These are phyloP conservation scores for Drosophila yakuba DNA, from an alignment of 1,140 invertebrate species.

Conservation along the genomic window DNA sequence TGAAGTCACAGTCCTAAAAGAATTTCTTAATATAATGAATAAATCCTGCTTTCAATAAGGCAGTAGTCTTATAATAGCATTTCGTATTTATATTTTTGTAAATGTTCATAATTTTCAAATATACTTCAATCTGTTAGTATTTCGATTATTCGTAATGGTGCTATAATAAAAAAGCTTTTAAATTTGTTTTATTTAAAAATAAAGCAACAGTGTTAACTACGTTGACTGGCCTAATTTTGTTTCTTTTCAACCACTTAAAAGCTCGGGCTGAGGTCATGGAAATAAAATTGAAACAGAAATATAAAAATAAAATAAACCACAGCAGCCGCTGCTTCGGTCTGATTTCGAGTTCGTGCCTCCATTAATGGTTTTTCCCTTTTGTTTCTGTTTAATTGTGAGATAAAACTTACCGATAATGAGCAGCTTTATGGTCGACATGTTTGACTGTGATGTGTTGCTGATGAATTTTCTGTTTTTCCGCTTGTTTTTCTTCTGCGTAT, in stretches of 20 bases:
- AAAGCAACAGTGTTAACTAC: background rate
- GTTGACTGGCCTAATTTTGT: no score
- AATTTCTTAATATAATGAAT: no score
- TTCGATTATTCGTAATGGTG: no score
- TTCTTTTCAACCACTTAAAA: conserved; percentile 2
- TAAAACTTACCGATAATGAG: conserved; percentile 84
- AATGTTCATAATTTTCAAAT: no score
- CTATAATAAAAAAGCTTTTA: background rate
- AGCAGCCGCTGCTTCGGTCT: conserved; percentile 14
- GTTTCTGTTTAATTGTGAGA: conserved; percentile 78
- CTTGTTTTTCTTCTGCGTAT: background rate
- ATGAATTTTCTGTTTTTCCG: conserved; percentile 17
- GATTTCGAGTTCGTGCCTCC: conserved; percentile 18
- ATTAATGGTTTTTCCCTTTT: conserved; percentile 34
- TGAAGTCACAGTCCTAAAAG: background rate
- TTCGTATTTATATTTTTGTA: no score
- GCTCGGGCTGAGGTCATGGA: conserved; percentile 2
- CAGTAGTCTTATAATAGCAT: no score
- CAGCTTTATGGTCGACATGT: conserved; percentile 80
- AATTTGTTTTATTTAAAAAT: background rate
- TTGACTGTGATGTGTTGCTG: conserved; percentile 42
- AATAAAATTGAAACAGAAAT: conserved; percentile 13
- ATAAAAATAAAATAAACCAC: conserved; percentile 13
- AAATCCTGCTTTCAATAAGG: no score
- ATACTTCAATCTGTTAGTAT: no score